Conservation (phyloP, 2,797 vertebrate species). For the Craterocephalus amniculus region DNA sequence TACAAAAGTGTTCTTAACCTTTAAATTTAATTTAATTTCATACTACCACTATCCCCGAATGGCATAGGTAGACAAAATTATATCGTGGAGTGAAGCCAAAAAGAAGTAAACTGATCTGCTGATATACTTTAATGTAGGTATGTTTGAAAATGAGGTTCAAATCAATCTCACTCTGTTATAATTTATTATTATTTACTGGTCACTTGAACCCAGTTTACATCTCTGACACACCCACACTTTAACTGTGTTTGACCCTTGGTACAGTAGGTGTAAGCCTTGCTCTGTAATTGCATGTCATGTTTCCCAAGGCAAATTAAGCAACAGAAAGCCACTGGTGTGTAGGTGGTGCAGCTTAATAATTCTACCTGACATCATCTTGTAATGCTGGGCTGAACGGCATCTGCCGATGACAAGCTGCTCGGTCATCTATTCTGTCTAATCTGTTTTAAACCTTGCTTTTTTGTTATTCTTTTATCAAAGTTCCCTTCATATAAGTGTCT, state of each 20-base stretch:
- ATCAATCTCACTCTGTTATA: neutral
- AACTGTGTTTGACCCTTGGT: neutral
- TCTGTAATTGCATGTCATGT: neutral
- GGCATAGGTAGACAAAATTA: no score
- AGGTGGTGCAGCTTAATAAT: constrained; percentile 52
- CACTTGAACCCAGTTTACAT: neutral
- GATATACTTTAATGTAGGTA: no score
- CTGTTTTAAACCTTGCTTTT: constrained; percentile 16
- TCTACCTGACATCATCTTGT: constrained; percentile 62
- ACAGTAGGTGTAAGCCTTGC: neutral
- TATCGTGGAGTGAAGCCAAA: no score
- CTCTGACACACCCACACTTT: neutral
- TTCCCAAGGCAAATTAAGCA: constrained; percentile 15
- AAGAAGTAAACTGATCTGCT: no score
- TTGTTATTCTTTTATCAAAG: neutral
- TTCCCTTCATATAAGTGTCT: neutral
- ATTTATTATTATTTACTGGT: neutral
- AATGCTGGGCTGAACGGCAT: constrained; percentile 39
- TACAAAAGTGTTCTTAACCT: neutral
- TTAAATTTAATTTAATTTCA: neutral
- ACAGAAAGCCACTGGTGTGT: constrained; percentile 31
- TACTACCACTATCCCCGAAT: neutral
- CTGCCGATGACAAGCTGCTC: constrained; percentile 53
- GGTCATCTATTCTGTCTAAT: constrained; percentile 62
- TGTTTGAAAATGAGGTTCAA: neutral